phyloP scores from a whole-genome alignment of 2,797 vertebrate genomes.

The Eleutherodactylus coqui region DNA sequence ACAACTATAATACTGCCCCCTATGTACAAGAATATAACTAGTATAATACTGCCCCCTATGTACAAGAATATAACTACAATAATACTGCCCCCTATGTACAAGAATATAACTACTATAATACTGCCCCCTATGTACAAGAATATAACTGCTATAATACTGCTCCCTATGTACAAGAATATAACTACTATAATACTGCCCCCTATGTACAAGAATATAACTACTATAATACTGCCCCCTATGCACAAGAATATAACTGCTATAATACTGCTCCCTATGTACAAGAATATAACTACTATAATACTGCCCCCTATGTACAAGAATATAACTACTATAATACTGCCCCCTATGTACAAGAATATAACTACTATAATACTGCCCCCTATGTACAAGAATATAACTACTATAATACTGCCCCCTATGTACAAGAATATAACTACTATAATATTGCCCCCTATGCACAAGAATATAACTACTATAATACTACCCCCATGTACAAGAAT shows the following conservation, averaged over 20 bases:
- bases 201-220: conserved; percentile 10
- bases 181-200: background rate
- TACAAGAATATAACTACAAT: conserved; percentile 3
- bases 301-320: background rate
- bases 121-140: too few species aligned
- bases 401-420: background rate
- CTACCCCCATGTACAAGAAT: background rate
- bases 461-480: conserved; percentile 15
- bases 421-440: conserved; percentile 9
- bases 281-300: conserved; percentile 24
- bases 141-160: background rate
- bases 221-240: background rate
- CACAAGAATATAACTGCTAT: background rate
- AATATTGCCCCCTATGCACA: background rate
- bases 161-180: background rate
- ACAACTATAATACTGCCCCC: background rate
- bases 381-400: background rate
- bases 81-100: too few species aligned
- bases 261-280: background rate
- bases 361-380: conserved; percentile 14
- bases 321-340: conserved; percentile 13
- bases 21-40: background rate
- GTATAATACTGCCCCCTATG: background rate
- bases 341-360: background rate
- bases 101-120: too few species aligned